phyloP scores from a whole-genome alignment of 2,888 invertebrate genomes.

The Molorchus minor region DNA sequence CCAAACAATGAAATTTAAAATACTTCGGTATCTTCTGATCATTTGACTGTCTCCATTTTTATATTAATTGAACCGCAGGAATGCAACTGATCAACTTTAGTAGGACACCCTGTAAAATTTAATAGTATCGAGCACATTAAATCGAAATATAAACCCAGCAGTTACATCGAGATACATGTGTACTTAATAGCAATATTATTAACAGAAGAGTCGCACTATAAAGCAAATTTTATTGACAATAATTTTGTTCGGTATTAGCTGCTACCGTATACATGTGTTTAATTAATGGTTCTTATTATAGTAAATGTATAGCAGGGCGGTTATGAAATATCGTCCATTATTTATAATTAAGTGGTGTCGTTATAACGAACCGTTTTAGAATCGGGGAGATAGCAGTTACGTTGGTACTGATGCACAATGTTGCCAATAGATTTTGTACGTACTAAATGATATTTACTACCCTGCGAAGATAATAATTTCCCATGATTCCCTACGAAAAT shows the following conservation, averaged over 20 bases:
- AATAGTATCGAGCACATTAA: neutral
- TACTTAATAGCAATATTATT: slow-evolving; percentile 12
- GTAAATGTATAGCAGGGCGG: slow-evolving; percentile 7
- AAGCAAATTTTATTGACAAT: slow-evolving; percentile 13
- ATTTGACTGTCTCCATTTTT: too few species aligned
- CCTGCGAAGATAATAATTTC: too few species aligned
- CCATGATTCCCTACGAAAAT: too few species aligned
- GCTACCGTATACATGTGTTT: slow-evolving; percentile 14
- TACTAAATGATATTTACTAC: too few species aligned
- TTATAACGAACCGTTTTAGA: slow-evolving; percentile 5
- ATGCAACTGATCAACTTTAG: too few species aligned
- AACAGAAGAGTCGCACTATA: slow-evolving; percentile 9
- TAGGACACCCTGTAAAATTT: neutral
- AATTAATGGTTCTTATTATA: slow-evolving; percentile 14
- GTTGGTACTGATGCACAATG: neutral
- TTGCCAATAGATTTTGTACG: too few species aligned
- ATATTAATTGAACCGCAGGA: too few species aligned
- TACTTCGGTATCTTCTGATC: too few species aligned
- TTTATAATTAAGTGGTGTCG: slow-evolving; percentile 11
- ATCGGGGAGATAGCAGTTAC: neutral
- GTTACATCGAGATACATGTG: slow-evolving; percentile 12
- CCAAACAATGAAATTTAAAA: too few species aligned
- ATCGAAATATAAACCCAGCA: slow-evolving; percentile 1
- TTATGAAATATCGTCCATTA: slow-evolving; percentile 13
- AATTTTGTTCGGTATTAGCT: slow-evolving; percentile 6